Conservation (phyloP, 2,113 vertebrate genomes). For the Barnardius zonarius region DNA sequence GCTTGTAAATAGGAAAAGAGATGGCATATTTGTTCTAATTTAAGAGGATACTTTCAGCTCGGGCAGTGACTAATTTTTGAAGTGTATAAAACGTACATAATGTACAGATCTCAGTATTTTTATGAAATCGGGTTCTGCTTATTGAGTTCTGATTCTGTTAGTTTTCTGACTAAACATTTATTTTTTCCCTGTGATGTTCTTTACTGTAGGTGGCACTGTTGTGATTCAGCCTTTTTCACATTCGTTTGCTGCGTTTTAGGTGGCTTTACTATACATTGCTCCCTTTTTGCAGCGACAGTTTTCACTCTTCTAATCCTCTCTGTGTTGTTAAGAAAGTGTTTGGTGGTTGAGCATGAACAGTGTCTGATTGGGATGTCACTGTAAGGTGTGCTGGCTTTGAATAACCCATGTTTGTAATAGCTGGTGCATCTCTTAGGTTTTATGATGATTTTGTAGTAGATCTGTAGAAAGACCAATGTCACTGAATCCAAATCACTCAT, state of each 20-base stretch:
- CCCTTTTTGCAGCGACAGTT: slow-evolving; percentile 69
- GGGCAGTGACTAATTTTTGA: background rate
- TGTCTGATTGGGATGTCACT: slow-evolving; percentile 38
- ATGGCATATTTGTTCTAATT: background rate
- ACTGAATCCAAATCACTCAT: slow-evolving; percentile 20
- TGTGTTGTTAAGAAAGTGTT: slow-evolving; percentile 62
- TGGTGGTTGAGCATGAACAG: slow-evolving; percentile 70
- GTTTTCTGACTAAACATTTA: background rate
- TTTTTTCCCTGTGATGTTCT: background rate
- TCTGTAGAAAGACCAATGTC: background rate
- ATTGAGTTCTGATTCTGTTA: background rate
- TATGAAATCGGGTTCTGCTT: background rate
- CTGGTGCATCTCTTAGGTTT: background rate
- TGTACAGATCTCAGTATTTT: background rate
- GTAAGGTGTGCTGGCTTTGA: background rate
- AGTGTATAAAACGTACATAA: background rate
- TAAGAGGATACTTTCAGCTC: background rate
- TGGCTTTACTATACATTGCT: slow-evolving; percentile 66
- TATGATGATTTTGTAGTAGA: background rate
- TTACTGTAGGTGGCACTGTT: slow-evolving; percentile 72
- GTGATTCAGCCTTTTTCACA: slow-evolving; percentile 41
- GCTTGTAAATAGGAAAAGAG: background rate
- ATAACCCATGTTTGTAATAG: slow-evolving; percentile 28
- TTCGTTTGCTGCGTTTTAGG: slow-evolving; percentile 75
- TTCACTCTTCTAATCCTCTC: slow-evolving; percentile 67